Evolutionary conservation across 2,888 invertebrate genomes (phyloP), one percentile per base, ranked within the genome.

Genomic region (Lottia gigantea): DNA sequence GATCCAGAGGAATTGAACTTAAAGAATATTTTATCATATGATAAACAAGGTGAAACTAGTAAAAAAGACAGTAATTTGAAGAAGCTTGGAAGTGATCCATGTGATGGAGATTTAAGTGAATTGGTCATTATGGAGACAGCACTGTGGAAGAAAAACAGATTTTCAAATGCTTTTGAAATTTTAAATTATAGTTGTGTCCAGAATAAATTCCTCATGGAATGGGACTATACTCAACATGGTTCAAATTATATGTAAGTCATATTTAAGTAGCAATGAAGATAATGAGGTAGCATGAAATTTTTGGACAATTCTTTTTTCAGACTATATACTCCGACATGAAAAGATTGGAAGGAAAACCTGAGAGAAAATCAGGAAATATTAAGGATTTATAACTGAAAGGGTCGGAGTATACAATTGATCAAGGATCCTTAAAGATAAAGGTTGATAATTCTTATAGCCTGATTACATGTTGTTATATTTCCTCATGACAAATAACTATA

Each of bases 171-270:
- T 19, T 55, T 55, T 55, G 23, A 55, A 55, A 55, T 55, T 23
- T 23, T 55, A 8, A 23, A 55, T 19, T 55, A 55, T 23, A 55
- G 55, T 23, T 55, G 55, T 55, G 23, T 19, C 19, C 55, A 55
- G 14, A 55, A 55, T 55, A 19, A 55, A 23, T 23, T 55, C 12
- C 23, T 55, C 12, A 55, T 55, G 55, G 55, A 55, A 55, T 55
- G 55, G 55, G 55, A 55, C 12, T 55, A 23, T 55, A 23, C 23
- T 23, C 19, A 19, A 55, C 19, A 55, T 23, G 55, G 55, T 55
- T 55, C 55, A 15, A 55, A 55, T 55, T 55, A 23, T 55, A 55
- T 23, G 55, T 55, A 55, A 55, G 55, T 55, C 31, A 31, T 6
- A 31, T 6, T 31, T 31, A 31, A 31, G n/a, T n/a, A n/a, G n/a